Conservation (phyloP, 1,140 invertebrate species). For the Aphidius ervi region DNA sequence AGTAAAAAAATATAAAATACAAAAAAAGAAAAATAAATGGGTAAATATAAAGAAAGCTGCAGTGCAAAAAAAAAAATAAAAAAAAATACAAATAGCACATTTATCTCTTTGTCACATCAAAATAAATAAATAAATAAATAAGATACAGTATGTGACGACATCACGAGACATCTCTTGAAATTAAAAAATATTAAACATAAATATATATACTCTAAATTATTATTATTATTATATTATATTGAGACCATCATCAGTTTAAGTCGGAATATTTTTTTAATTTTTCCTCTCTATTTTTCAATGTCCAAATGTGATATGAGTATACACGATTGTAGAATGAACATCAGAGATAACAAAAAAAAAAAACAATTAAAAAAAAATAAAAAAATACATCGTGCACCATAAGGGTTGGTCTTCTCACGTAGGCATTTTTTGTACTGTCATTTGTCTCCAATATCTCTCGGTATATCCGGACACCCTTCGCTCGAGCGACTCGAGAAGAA, state of each 20-base stretch:
- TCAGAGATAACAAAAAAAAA: too few species aligned
- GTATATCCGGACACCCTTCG: constrained; percentile 26
- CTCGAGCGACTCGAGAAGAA: constrained; percentile 5
- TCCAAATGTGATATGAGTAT: too few species aligned
- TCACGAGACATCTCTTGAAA: constrained; percentile 17
- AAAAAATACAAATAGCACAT: not conserved
- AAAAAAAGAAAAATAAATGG: constrained; percentile 7
- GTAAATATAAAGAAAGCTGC: constrained; percentile 13
- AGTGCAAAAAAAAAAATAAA: not conserved
- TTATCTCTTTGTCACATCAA: too few species aligned
- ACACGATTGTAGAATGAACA: too few species aligned
- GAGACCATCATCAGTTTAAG: too few species aligned
- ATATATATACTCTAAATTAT: too few species aligned
- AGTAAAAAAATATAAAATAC: not conserved
- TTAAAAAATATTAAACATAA: not conserved
- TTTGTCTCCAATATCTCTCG: constrained; percentile 53
- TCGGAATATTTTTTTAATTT: too few species aligned
- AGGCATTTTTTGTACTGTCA: constrained; percentile 51
- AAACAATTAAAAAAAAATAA: too few species aligned
- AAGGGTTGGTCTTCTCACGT: constrained; percentile 37
- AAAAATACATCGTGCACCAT: constrained; percentile 6
- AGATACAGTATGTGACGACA: constrained; percentile 12
- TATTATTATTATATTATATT: too few species aligned
- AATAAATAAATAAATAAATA: not conserved
- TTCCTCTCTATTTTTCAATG: too few species aligned